These are phyloP conservation scores for Lamellibrachia satsuma DNA, from an alignment of 2,888 invertebrate genomes.

Conservation along the genomic window DNA sequence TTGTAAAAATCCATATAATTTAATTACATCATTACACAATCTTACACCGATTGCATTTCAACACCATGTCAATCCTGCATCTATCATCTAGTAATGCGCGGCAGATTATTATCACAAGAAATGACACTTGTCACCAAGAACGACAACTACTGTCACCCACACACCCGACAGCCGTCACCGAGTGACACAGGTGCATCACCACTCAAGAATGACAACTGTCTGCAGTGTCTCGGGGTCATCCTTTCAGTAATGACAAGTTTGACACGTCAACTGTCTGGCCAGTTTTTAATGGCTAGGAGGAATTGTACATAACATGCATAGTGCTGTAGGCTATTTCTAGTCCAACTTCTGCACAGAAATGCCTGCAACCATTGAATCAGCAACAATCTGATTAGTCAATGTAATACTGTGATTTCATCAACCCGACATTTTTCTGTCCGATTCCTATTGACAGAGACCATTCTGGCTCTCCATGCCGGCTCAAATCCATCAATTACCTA, in stretches of 20 bases:
- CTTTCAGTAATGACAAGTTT: not conserved
- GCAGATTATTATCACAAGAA: constrained; percentile 3
- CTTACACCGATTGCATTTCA: not conserved
- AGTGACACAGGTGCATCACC: not conserved
- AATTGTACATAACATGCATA: not conserved
- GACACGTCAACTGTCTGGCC: not conserved
- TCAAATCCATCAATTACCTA: not conserved
- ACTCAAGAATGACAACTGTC: not conserved
- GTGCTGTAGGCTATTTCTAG: not conserved
- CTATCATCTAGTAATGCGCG: not conserved
- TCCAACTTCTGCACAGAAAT: not conserved
- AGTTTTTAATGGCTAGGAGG: not conserved
- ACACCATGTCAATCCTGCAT: not conserved
- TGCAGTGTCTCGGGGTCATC: not conserved
- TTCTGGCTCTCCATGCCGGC: not conserved
- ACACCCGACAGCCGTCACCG: not conserved
- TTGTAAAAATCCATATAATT: constrained; percentile 17
- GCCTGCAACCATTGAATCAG: not conserved
- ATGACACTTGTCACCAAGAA: not conserved
- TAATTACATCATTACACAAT: constrained; percentile 1
- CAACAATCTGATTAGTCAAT: not conserved
- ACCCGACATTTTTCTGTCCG: not conserved
- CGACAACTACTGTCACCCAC: not conserved
- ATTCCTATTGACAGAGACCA: not conserved
- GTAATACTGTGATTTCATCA: not conserved